Base-by-base conservation (phyloP, 2,888 invertebrate species). In the Catocala sponsa region DNA sequence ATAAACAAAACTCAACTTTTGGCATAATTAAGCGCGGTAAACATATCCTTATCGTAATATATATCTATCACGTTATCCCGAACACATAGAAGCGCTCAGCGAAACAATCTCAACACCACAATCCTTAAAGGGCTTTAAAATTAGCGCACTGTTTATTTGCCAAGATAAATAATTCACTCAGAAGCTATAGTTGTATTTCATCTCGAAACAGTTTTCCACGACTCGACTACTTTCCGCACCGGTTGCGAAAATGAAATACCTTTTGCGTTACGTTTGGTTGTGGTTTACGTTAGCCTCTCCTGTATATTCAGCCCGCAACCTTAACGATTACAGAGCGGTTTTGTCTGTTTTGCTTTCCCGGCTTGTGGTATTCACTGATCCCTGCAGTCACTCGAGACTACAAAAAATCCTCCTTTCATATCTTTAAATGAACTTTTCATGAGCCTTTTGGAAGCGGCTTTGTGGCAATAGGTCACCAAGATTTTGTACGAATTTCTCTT, bases 401-500 rank as follows among this genome's bases (percentile, higher is more conserved):
- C 63, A 73, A 79, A 84, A 81, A 82, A 80, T 78, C 74, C 77
- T 79, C 80, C 80, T 80, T 82, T 85, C 80, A 83, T 80, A 85
- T 83, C 81, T 81, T 78, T 80, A 68, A 86, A 85, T 82, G 79
- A 83, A 86, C 83, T 83, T 84, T 87, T 84, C 59, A 83, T 76
- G 79, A 81, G 78, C 70, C 74, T 72, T 73, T 80, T 79, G 69
- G 79, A 81, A 72, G 71, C 76, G 73, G 74, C 72, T 77, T 66
- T 76, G 67, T 81, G 83, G 78, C 84, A 86, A 78, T 87, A 79
- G 87, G 88, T 87, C 86, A 87, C 80, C 78, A 75, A 76, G 79
- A 73, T 76, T 68, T 73, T 50, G 49, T 65, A 62, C 32, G 12
- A 52, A 60, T 60, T 74, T 51, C 25, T 47, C 13, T 63, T 55